Evolutionary conservation across 2,888 invertebrate species (phyloP), one percentile per base, ranked within the genome.

Genomic region (Pogonocherus hispidulus): DNA sequence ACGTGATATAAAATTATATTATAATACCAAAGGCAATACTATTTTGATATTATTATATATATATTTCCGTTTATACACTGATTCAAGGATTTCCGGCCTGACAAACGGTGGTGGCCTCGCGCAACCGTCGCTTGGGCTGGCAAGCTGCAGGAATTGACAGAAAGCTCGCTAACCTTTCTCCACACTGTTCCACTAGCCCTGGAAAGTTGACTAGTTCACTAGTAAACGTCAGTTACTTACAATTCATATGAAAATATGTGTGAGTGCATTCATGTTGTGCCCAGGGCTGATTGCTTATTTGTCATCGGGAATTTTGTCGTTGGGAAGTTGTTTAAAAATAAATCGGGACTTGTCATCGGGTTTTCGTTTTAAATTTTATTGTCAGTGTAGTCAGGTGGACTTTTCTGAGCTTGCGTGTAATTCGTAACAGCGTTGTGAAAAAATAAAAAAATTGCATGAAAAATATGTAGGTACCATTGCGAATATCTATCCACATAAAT

Each of bases 71-170:
- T n/a, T n/a, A n/a, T n/a, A n/a, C n/a, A n/a, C n/a, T n/a, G n/a
- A n/a, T n/a, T n/a, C n/a, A n/a, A n/a, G n/a, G n/a, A n/a, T n/a
- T n/a, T n/a, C n/a, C n/a, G n/a, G n/a, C n/a, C n/a, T n/a, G n/a
- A n/a, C n/a, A n/a, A n/a, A n/a, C n/a, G n/a, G n/a, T n/a, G n/a
- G n/a, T n/a, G n/a, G n/a, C n/a, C n/a, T n/a, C n/a, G n/a, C n/a
- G n/a, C n/a, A n/a, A n/a, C n/a, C n/a, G n/a, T n/a, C n/a, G n/a
- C n/a, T n/a, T n/a, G n/a, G 66, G 62, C 69, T 52, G 57, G 57
- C 66, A 71, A 69, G 67, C 69, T 72, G 72, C 72, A 72, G 69
- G 52, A 72, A 67, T 69, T 72, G 69, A 72, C 69, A 67, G 67
- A 67, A 69, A 69, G 62, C 72, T 66, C 69, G 67, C 69, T 69